Evolutionary conservation across 1,140 invertebrate species (phyloP), one percentile per base, ranked within the genome.

Genomic region (Carposina sasakii): DNA sequence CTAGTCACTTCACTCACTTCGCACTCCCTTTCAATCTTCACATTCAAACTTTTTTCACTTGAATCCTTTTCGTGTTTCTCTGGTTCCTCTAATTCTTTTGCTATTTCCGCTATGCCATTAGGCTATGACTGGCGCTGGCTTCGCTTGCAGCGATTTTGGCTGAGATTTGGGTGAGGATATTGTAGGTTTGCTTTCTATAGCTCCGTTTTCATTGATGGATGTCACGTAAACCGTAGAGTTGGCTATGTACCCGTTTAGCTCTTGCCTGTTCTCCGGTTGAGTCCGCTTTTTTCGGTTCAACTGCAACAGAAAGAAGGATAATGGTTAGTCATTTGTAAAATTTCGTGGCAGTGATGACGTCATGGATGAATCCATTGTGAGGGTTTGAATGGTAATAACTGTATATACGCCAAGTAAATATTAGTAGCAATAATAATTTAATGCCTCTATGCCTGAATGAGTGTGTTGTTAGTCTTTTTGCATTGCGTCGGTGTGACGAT

Each of bases 161-260:
- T 71, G 70, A 13, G 71, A 67, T 63, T 81, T 85, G 22, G 76
- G 81, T 10, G 79, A 81, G 1, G 76, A 79, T 60, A 79, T 88
- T 60, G 79, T 87, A 13, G 85, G 89, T 67, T 81, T 88, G 69
- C 72, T 89, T 53, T 85, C 82, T 54, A 87, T 85, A 19, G 87
- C 82, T 60, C 90, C 89, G 63, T 89, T 89, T 61, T 89, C 88
- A 63, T 88, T 89, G 52, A 91, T 89, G 44, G 91, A 92, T 41
- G 92, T 94, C 48, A 93, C 92, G 85, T 94, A 94, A 49, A 94
- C 92, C 17, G 92, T 90, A 23, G 90, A 90, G 71, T 88, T 90
- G 57, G 90, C 90, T 54, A 92, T 90, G 71, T 92, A 90, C 15
- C 90, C 90, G 86, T 91, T 92, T 50, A 91, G 78, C 53, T 93